Percentiles rank a stretch among this genome's conserved stretches.
phyloP scores from a whole-genome alignment of 2,888 invertebrate genomes.

The Dolomedes plantarius region DNA sequence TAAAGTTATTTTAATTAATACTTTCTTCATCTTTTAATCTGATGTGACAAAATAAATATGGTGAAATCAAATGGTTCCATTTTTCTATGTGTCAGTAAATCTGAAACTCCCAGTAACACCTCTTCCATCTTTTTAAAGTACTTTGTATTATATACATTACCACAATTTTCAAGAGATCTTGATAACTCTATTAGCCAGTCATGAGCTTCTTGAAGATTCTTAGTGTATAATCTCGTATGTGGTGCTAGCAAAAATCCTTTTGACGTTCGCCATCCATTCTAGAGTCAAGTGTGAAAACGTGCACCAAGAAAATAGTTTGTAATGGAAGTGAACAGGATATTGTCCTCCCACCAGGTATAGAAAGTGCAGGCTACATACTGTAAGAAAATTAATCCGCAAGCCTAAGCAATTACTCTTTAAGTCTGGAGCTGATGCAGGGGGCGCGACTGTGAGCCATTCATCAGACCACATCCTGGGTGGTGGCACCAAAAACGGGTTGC shows the following conservation, averaged over 20 bases:
- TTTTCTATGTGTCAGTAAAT: no score
- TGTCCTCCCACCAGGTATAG: slow-evolving; percentile 9
- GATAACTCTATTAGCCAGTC: not conserved
- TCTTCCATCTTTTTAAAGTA: no score
- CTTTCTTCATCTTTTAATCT: no score
- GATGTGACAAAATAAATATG: no score
- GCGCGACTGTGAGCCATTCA: not conserved
- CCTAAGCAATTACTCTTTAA: slow-evolving; percentile 11
- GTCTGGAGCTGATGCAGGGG: slow-evolving; percentile 10
- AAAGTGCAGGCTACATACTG: not conserved
- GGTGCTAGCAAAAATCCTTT: not conserved
- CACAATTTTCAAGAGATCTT: not conserved
- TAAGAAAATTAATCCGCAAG: slow-evolving; percentile 9
- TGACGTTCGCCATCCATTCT: not conserved
- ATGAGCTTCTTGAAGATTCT: not conserved
- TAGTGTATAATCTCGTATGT: not conserved
- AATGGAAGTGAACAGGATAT: slow-evolving; percentile 16
- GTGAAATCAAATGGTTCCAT: no score
- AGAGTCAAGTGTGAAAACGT: slow-evolving; percentile 14
- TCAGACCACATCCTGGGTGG: slow-evolving; percentile 24
- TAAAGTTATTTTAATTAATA: no score
- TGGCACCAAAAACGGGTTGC: slow-evolving; percentile 16
- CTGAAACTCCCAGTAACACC: no score
- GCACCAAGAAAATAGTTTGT: slow-evolving; percentile 14
- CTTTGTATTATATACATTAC: not conserved